These are phyloP conservation scores for Aleiodes leptofemur DNA, from an alignment of 2,888 invertebrate species.

Conservation along the genomic window DNA sequence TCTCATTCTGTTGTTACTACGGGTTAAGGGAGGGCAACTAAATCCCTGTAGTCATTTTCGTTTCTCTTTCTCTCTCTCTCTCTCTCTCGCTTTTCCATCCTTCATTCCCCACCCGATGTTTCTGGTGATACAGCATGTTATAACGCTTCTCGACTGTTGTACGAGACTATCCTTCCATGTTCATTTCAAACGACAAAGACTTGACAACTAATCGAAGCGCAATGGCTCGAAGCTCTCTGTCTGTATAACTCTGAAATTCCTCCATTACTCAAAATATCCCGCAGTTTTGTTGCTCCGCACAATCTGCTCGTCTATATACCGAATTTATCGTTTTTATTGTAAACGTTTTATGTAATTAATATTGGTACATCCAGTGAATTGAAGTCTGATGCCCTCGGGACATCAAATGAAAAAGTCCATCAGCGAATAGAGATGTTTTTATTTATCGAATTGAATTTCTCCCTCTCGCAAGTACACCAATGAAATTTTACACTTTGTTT, in stretches of 20 bases:
- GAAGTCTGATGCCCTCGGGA: too few species aligned
- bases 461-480: too few species aligned
- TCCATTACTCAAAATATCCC: neutral
- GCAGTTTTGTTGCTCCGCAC: neutral
- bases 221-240: constrained; percentile 26
- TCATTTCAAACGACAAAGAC: constrained; percentile 43
- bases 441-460: neutral
- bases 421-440: constrained; percentile 10
- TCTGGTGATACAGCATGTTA: constrained; percentile 28
- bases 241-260: constrained; percentile 9
- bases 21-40: too few species aligned
- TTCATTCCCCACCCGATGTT: neutral
- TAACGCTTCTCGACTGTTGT: constrained; percentile 17
- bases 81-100: too few species aligned
- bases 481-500: too few species aligned
- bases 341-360: constrained; percentile 11
- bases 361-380: neutral
- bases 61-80: neutral
- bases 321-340: neutral
- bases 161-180: neutral
- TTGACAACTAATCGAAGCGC: constrained; percentile 55
- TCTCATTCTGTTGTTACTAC: too few species aligned
- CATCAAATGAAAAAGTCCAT: neutral
- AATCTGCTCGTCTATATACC: neutral
- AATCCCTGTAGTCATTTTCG: constrained; percentile 11